These are phyloP conservation scores for Heliconius sara DNA, from an alignment of 2,888 invertebrate genomes.

Conservation along the genomic window DNA sequence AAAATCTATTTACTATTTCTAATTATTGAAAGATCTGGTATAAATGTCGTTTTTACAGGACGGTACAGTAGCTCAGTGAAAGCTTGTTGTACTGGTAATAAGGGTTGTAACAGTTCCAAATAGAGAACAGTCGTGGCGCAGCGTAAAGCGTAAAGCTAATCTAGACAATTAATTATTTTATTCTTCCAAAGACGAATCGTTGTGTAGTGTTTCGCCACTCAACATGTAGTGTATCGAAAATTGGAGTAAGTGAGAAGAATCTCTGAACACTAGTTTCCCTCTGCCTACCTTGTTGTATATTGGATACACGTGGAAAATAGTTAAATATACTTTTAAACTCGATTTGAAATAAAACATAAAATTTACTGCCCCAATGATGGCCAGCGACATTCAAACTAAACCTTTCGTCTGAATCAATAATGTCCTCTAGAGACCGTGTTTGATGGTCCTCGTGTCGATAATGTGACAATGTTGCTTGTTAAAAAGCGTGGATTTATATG, in stretches of 20 bases:
- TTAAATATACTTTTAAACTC: background rate
- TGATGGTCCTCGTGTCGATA: slow-evolving; percentile 1
- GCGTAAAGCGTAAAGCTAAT: no score
- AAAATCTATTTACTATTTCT: background rate
- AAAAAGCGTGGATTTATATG: background rate
- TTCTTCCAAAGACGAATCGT: no score
- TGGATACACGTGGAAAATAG: background rate
- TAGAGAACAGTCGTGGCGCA: no score
- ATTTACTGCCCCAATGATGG: background rate
- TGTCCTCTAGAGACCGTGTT: background rate
- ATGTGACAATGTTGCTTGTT: background rate
- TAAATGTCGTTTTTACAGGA: background rate
- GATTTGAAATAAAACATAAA: slow-evolving; percentile 6
- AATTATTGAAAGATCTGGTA: background rate
- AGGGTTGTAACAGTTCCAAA: no score
- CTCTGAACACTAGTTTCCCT: background rate
- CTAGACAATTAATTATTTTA: no score
- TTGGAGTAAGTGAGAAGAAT: background rate
- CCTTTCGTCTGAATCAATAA: slow-evolving; percentile 14
- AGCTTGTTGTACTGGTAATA: no score
- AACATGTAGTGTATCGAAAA: background rate
- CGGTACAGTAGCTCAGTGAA: background rate
- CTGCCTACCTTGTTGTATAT: background rate
- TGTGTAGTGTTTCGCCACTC: background rate
- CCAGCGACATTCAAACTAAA: background rate